phyloP scores from a whole-genome alignment of 2,888 invertebrate species.

The Fragum sueziense region DNA sequence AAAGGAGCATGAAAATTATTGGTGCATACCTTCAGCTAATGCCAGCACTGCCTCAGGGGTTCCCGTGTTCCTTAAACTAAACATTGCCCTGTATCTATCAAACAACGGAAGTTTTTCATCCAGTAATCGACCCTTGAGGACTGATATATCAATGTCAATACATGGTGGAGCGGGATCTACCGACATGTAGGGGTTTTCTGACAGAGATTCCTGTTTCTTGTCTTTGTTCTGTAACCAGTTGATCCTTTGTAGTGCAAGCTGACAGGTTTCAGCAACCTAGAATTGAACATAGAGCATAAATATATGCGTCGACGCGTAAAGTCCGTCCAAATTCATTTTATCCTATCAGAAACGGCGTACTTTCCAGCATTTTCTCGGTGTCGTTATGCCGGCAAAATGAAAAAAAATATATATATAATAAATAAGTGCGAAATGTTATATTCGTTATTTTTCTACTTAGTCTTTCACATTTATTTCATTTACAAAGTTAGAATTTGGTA shows the following conservation, averaged over 20 bases:
- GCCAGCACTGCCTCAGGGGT: slow-evolving; percentile 90
- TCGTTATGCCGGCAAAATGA: too few relatives aligned
- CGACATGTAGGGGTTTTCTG: slow-evolving; percentile 89
- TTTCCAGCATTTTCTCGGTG: too few relatives aligned
- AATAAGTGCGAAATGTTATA: too few relatives aligned
- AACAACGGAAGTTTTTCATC: slow-evolving; percentile 90
- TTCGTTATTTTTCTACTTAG: too few relatives aligned
- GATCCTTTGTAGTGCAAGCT: slow-evolving; percentile 92
- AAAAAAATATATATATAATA: too few relatives aligned
- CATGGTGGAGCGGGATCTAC: slow-evolving; percentile 95
- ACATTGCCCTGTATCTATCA: slow-evolving; percentile 97
- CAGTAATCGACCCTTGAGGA: slow-evolving; percentile 87
- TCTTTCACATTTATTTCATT: too few relatives aligned
- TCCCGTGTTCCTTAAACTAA: slow-evolving; percentile 93
- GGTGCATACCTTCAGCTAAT: slow-evolving; percentile 91
- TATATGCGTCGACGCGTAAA: too few relatives aligned
- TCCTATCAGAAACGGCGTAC: too few relatives aligned
- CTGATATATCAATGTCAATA: slow-evolving; percentile 84
- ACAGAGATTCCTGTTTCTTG: slow-evolving; percentile 51
- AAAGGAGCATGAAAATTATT: too few relatives aligned
- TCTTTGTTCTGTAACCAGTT: slow-evolving; percentile 86
- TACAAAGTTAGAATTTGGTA: too few relatives aligned
- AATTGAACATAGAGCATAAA: too few relatives aligned
- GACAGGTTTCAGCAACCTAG: slow-evolving; percentile 91
- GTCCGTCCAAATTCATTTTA: too few relatives aligned